These are phyloP conservation scores for Microctonus hyperodae DNA, from an alignment of 2,888 invertebrate genomes.

Conservation along the genomic window DNA sequence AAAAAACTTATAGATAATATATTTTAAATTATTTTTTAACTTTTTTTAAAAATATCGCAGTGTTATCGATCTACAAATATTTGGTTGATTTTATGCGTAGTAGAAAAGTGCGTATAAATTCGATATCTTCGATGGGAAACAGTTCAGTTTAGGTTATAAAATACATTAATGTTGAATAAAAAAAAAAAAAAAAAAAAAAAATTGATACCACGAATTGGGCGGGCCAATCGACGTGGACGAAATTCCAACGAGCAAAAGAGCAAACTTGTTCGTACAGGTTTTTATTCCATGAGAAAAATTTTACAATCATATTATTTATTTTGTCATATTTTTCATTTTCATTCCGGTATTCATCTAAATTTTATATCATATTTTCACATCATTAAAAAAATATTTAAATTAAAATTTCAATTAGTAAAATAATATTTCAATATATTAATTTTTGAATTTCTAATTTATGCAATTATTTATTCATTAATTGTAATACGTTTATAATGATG, in stretches of 20 bases:
- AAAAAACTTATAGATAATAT: no score
- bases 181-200: background rate
- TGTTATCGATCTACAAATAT: no score
- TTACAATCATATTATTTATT: background rate
- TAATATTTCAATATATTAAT: background rate
- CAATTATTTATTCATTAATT: background rate
- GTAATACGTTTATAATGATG: background rate
- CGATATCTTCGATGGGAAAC: no score
- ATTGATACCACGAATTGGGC: conserved; percentile 9
- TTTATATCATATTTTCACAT: no score
- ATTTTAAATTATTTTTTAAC: no score
- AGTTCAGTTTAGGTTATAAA: background rate
- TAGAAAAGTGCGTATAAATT: no score
- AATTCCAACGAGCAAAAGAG: background rate
- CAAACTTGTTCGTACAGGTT: conserved; percentile 10
- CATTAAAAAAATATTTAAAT: no score
- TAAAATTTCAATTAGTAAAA: no score
- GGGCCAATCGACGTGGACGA: conserved; percentile 16
- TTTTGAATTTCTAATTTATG: background rate
- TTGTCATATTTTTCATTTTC: background rate
- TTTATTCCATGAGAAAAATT: background rate
- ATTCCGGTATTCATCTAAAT: background rate
- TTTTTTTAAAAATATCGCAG: no score
- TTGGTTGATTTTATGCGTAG: no score
- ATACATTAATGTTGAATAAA: background rate